Evolutionary conservation across 2,113 vertebrate genomes (phyloP).

Genomic region (Bombycilla garrulus): DNA sequence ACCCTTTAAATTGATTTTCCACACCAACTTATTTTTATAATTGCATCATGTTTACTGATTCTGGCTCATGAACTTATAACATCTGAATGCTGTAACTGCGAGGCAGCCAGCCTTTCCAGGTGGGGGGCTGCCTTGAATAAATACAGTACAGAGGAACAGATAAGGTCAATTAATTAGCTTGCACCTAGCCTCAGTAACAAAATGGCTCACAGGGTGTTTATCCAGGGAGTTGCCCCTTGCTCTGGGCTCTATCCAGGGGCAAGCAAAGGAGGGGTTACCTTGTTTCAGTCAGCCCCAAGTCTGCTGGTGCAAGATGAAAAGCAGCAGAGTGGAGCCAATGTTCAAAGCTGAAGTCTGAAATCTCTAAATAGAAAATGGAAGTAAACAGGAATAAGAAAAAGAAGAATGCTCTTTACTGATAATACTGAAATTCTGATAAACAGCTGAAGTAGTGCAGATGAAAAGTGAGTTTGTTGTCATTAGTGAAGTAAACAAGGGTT

Average conservation of each 20-base stretch:
- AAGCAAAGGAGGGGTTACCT: neutral
- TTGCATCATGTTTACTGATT: constrained; percentile 53
- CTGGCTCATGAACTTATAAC: constrained; percentile 27
- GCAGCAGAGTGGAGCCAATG: neutral
- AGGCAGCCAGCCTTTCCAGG: constrained; percentile 12
- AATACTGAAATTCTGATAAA: neutral
- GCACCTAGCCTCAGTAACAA: neutral
- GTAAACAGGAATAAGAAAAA: neutral
- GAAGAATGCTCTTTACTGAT: neutral
- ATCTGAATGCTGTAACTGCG: neutral
- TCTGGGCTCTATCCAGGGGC: neutral
- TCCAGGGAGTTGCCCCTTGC: neutral
- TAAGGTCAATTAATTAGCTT: neutral
- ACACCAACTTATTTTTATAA: constrained; percentile 52
- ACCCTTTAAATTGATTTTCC: constrained; percentile 45
- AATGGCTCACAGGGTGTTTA: neutral
- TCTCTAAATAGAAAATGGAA: neutral
- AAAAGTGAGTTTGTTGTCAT: neutral
- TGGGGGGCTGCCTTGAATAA: neutral
- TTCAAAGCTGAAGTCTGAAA: neutral
- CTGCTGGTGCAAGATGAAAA: neutral
- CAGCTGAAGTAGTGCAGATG: neutral
- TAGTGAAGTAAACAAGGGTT: neutral
- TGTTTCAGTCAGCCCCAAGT: neutral
- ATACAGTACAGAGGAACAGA: neutral